Evolutionary conservation across 2,113 vertebrate species (phyloP), one percentile per base, ranked within the genome.

Genomic region (human (Homo sapiens)): DNA sequence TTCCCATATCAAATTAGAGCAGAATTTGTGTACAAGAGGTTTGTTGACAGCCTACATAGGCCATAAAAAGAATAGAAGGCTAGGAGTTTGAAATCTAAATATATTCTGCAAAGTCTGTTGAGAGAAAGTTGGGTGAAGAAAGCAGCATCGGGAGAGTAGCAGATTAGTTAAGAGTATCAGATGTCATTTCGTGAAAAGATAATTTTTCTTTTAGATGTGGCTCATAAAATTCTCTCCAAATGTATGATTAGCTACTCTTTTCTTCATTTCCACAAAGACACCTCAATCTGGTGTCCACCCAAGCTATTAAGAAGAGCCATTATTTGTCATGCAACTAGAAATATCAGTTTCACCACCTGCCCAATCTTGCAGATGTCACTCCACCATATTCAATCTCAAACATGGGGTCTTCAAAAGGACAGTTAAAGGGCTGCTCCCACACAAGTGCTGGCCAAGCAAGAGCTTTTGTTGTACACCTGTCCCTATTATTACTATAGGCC

Each of bases 11-110:
- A 95, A 97, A 97, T 98, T 97, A 98, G 97, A 98, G 89, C 75
- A 85, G 98, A 98, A 96, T 96, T 98, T 98, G 98, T 98, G 96
- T 98, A 98, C 81, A 96, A 96, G 97, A 97, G 95, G 96, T 86
- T 97, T 97, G 96, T 97, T 97, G 97, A 98, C 90, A 97, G 93
- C 97, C 85, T 59, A 98, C 96, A 93, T 92, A 94, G 93, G 96
- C 90, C 94, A 98, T 97, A 98, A 98, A 98, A 98, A 97, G 97
- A 98, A 98, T 97, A 93, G 95, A 94, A 98, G 96, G 86, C 96
- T 94, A 97, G 97, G 96, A 97, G 89, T 98, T 73, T 76, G 90
- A 98, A 97, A 98, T 89, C 87, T 97, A 97, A 96, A 97, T 98
- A 94, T 89, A 97, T 93, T 96, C 90, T 96, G 92, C 90, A 91